phyloP scores from a whole-genome alignment of 2,797 vertebrate genomes.

The Spondyliosoma cantharus region DNA sequence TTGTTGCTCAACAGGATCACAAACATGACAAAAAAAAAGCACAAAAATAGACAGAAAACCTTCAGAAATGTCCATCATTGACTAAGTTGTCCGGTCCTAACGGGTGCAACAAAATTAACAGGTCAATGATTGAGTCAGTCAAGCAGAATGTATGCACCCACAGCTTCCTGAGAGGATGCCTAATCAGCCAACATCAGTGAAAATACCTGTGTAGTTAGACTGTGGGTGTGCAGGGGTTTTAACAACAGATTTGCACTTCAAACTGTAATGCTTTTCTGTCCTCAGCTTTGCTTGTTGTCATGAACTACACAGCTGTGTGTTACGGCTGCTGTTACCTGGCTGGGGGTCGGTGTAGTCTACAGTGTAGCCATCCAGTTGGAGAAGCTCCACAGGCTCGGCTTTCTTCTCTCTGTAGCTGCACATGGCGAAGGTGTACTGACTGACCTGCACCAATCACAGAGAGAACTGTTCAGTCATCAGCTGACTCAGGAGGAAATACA shows the following conservation, averaged over 20 bases:
- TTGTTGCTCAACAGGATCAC: not conserved
- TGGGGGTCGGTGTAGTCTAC: conserved; percentile 99
- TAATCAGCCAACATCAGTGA: not conserved
- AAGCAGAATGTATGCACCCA: not conserved
- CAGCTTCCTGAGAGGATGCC: not conserved
- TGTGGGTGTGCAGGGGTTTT: not conserved
- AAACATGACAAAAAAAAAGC: not conserved
- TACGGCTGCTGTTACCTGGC: conserved; percentile 86
- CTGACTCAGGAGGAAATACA: not conserved
- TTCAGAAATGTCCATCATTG: not conserved
- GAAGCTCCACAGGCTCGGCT: conserved; percentile 95
- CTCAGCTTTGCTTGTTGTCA: not conserved
- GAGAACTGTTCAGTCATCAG: not conserved
- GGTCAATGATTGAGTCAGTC: not conserved
- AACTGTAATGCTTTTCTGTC: not conserved
- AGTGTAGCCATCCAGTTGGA: conserved; percentile 97
- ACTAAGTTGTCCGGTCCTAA: not conserved
- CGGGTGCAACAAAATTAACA: not conserved
- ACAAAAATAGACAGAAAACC: not conserved
- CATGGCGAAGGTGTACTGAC: conserved; percentile 99
- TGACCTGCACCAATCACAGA: conserved; percentile 87
- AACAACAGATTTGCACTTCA: not conserved
- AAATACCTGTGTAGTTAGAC: not conserved
- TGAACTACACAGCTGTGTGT: not conserved
- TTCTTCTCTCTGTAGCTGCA: conserved; percentile 99